These are phyloP conservation scores for Phocoena sinus DNA, from an alignment of 2,113 vertebrate species.

Conservation along the genomic window DNA sequence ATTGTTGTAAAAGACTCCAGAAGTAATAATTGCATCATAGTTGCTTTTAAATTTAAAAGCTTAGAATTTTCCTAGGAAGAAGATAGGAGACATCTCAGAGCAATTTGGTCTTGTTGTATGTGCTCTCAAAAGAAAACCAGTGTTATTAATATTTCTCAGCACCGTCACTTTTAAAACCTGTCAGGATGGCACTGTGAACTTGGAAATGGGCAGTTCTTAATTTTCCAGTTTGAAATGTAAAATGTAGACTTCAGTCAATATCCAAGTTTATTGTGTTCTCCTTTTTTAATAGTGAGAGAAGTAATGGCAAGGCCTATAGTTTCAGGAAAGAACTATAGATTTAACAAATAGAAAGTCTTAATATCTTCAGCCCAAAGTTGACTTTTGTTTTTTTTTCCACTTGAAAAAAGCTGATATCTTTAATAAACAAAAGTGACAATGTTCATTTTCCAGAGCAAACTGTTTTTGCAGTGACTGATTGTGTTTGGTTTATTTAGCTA, in stretches of 20 bases:
- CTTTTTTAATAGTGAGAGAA: conserved; percentile 6
- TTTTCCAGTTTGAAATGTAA: conserved; percentile 39
- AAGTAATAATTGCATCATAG: conserved; percentile 15
- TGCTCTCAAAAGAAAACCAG: conserved; percentile 71
- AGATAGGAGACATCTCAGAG: not conserved
- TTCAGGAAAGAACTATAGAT: not conserved
- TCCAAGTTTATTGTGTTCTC: conserved; percentile 23
- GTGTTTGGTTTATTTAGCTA: not conserved
- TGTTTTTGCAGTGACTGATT: not conserved
- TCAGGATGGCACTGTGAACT: conserved; percentile 28
- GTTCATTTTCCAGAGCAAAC: no score
- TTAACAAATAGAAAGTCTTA: not conserved
- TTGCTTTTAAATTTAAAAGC: conserved; percentile 35
- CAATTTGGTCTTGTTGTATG: conserved; percentile 15
- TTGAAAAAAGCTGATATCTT: no score
- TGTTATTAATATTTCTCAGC: conserved; percentile 73
- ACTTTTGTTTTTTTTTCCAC: not conserved
- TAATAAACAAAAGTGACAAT: no score
- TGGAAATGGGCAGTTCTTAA: conserved; percentile 19
- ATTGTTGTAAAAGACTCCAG: conserved; percentile 9
- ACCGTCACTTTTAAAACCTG: conserved; percentile 62
- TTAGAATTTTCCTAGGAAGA: conserved; percentile 28
- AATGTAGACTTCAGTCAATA: not conserved
- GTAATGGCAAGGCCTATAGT: not conserved
- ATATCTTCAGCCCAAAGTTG: conserved; percentile 3